A percentile compares a stretch with the other conserved stretches of the same genome.
phyloP scores from a whole-genome alignment of 2,888 invertebrate species.

The Drosophila paranaensis region DNA sequence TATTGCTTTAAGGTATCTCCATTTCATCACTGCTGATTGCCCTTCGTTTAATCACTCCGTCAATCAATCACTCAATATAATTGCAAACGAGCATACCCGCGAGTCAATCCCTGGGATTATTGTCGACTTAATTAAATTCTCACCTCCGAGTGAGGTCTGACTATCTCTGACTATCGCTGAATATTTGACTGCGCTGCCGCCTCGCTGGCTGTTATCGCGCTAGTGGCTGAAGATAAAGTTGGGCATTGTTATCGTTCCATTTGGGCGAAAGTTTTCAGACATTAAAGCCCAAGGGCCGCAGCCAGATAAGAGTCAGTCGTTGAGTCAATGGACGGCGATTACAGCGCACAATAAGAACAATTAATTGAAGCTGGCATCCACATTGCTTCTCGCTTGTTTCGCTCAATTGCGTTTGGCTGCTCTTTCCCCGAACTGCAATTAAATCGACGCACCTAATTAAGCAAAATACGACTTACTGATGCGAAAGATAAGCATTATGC shows the following conservation, averaged over 20 bases:
- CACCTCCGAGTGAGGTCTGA: constrained; percentile 1
- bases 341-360: constrained; percentile 11
- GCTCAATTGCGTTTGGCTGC: constrained; percentile 12
- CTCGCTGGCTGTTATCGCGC: not conserved
- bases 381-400: constrained; percentile 3
- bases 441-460: constrained; percentile 31
- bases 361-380: constrained; percentile 24
- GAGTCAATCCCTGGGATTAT: not conserved
- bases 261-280: constrained; percentile 37
- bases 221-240: constrained; percentile 16
- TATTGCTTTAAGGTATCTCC: not conserved
- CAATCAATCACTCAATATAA: constrained; percentile 7
- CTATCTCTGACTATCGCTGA: too few relatives aligned
- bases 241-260: constrained; percentile 16
- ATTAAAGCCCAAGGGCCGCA: not conserved
- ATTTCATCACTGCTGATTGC: constrained; percentile 1
- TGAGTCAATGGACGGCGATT: constrained; percentile 35
- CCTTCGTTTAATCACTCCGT: not conserved
- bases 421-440: constrained; percentile 28
- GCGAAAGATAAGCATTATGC: constrained; percentile 12
- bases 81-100: not conserved
- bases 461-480: constrained; percentile 15
- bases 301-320: not conserved
- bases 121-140: constrained; percentile 13
- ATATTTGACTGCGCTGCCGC: not conserved